Conservation (phyloP, 2,888 invertebrate genomes). For the Nomada goodeniana region DNA sequence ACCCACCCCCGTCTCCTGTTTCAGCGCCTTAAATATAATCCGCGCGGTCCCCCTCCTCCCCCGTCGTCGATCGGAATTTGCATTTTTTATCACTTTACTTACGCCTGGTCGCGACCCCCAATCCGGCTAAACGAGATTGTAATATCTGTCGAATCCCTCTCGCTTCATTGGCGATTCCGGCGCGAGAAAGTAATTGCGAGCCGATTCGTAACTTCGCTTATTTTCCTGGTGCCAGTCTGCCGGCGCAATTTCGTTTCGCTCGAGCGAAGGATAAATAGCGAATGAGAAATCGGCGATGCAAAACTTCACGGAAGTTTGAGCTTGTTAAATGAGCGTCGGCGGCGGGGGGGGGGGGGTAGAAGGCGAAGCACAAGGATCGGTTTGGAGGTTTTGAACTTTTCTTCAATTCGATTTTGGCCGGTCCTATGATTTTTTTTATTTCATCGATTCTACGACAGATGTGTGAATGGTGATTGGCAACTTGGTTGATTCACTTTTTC, state of each 20-base stretch:
- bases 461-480: too few species aligned
- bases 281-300: neutral
- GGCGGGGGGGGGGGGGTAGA: too few species aligned
- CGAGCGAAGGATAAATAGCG: neutral
- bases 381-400: neutral
- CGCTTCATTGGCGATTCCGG: conserved; percentile 41
- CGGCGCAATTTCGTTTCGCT: conserved; percentile 17
- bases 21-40: conserved; percentile 1
- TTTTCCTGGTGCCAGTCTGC: conserved; percentile 2
- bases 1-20: neutral
- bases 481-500: too few species aligned
- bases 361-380: neutral
- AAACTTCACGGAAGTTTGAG: neutral
- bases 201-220: conserved; percentile 14
- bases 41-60: neutral
- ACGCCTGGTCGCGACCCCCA: neutral
- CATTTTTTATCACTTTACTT: conserved; percentile 45
- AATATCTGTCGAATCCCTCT: conserved; percentile 53
- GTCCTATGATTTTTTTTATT: too few species aligned
- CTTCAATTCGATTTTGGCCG: too few species aligned
- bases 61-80: conserved; percentile 20
- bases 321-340: too few species aligned
- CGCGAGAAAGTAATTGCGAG: conserved; percentile 48
- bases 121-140: conserved; percentile 51
- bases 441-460: too few species aligned